These are phyloP conservation scores for Microcebus tavaratra DNA, from an alignment of 2,113 vertebrate species.

Conservation along the genomic window DNA sequence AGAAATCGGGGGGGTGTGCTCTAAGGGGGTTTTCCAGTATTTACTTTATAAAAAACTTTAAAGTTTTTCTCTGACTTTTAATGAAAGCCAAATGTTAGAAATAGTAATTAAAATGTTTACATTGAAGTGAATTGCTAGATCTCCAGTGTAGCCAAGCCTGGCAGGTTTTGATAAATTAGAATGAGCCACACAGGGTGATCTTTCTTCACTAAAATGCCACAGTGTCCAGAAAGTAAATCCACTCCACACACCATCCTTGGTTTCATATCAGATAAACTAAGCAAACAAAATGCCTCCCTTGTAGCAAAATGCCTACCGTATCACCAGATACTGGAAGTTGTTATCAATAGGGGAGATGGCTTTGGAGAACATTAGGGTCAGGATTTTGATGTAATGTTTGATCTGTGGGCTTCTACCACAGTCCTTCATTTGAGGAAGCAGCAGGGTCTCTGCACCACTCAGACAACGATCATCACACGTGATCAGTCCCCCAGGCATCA, in stretches of 20 bases:
- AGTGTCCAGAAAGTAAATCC: conserved; percentile 11
- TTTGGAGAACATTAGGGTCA: neutral
- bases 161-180: conserved; percentile 60
- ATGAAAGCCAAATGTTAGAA: conserved; percentile 69
- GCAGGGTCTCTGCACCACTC: neutral
- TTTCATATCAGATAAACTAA: neutral
- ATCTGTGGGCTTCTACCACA: neutral
- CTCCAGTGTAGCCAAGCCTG: conserved; percentile 24
- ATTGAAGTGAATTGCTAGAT: conserved; percentile 17
- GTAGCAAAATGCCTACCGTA: neutral
- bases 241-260: neutral
- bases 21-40: conserved; percentile 35
- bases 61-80: conserved; percentile 60
- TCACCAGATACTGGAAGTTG: neutral
- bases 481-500: neutral
- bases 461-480: neutral
- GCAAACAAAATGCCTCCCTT: neutral
- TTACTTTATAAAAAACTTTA: conserved; percentile 36
- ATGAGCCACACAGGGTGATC: conserved; percentile 28
- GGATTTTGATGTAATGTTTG: neutral
- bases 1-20: neutral
- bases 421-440: neutral
- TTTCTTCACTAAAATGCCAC: neutral
- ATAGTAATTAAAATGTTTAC: conserved; percentile 75
- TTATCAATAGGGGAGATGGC: neutral